Base-by-base conservation (phyloP, 2,797 vertebrate species). In the Pogonophryne albipinna region DNA sequence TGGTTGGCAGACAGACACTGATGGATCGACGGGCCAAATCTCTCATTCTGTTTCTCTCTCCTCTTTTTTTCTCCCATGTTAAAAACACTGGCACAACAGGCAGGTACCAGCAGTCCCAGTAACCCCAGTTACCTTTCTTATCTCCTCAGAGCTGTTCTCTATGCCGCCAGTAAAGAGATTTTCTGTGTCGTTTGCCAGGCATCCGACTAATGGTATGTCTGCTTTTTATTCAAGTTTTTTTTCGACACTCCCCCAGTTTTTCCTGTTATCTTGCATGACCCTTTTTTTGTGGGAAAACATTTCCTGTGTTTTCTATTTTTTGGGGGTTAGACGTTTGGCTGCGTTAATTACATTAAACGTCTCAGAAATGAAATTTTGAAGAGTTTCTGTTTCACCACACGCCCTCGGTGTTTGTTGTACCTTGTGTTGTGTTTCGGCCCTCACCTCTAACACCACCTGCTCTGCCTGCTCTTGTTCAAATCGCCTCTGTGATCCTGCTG, bases 181-280 rank as follows among this genome's bases (percentile, higher is more conserved):
- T 99, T 99, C 98, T 97, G 98, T 99, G 96, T 99, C 97, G 89
- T 99, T 98, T 99, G 98, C 98, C 97, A 98, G 98, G 96, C 97
- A 99, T 97, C 98, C 98, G 95, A 98, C 97, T 96, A 99, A 99
- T 94, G 97, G 98, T 99, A 99, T 95, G 98, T 99, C 96, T 95
- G 97, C 95, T 96, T 97, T 38, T 95, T 93, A 94, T 95, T 96
- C 94, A 96, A 83, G 85, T 92, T 79, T 91, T 87, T 90, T 86
- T 93, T 67, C 89, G 87, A 90, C 83, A 84, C 90, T 92, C 93
- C 94, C 93, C 87, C 89, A 80, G 85, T 88, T 89, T 85, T 83
- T 34, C 0, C 85, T 84, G 83, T 88, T 86, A 79, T 94, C 92
- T 91, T 95, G 94, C 95, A 96, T 95, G 95, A 89, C 84, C 90